phyloP scores from a whole-genome alignment of 2,113 vertebrate species.

The Gopherus flavomarginatus region DNA sequence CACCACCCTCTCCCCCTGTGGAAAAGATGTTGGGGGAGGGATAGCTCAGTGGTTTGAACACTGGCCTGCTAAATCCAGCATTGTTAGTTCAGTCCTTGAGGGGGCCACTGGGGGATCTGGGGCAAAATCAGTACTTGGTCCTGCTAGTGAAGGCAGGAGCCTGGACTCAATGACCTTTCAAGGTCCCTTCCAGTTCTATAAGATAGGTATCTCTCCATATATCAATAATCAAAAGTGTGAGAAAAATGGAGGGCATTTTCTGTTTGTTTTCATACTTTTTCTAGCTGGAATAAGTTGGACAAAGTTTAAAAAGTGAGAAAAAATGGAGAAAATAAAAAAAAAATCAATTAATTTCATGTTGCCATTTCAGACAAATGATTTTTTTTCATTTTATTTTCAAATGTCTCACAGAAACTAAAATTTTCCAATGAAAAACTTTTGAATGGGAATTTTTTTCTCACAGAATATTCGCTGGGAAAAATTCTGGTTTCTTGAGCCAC shows the following conservation, averaged over 20 bases:
- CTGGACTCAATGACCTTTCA: no score
- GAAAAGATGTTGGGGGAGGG: background rate
- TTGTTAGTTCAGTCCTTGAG: no score
- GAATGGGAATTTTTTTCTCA: background rate
- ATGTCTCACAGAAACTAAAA: background rate
- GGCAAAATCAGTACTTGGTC: no score
- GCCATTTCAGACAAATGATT: background rate
- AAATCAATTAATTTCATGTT: background rate
- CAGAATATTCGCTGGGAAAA: background rate
- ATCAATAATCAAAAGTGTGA: background rate
- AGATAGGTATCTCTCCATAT: no score
- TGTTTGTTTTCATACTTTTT: background rate
- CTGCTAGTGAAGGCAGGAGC: no score
- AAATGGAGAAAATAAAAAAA: background rate
- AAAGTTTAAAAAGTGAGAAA: background rate
- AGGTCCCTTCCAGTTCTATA: no score
- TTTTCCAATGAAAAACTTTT: background rate
- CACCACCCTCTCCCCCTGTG: background rate
- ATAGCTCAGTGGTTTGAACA: no score
- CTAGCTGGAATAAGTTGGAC: background rate
- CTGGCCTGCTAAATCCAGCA: no score
- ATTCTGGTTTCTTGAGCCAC: background rate
- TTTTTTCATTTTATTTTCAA: background rate
- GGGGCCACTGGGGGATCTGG: no score
- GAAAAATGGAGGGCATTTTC: background rate